These are phyloP conservation scores for Hassar affinis DNA, from an alignment of 2,113 vertebrate species.

Conservation along the genomic window DNA sequence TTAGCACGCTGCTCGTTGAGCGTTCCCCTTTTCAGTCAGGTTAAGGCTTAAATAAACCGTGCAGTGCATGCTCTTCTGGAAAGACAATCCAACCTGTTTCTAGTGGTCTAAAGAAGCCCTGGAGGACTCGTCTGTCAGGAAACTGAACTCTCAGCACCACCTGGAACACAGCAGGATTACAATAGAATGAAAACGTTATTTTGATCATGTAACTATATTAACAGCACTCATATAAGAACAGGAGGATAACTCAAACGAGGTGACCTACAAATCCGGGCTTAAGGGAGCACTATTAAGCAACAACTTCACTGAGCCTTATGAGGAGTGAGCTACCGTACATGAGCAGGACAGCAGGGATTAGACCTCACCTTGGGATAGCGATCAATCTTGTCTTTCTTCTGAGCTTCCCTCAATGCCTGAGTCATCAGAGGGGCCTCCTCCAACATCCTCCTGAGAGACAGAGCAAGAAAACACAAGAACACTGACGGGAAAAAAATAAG, in stretches of 20 bases:
- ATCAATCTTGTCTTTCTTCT: conserved; percentile 84
- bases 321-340: not conserved
- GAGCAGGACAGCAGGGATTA: not conserved
- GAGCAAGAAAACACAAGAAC: not conserved
- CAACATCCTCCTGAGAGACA: conserved; percentile 74
- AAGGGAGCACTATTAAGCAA: not conserved
- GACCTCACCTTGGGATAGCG: conserved; percentile 85
- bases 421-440: conserved; percentile 91
- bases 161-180: conserved; percentile 62
- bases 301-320: not conserved
- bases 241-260: not conserved
- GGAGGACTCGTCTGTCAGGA: conserved; percentile 87
- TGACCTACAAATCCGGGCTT: not conserved
- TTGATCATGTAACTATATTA: no score
- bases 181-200: not conserved
- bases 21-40: not conserved
- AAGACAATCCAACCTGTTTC: conserved; percentile 81
- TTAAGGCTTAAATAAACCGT: not conserved
- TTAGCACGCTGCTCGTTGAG: not conserved
- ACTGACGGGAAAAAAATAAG: not conserved
- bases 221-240: not conserved
- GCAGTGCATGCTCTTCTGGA: not conserved
- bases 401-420: conserved; percentile 78
- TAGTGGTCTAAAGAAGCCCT: conserved; percentile 86
- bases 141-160: conserved; percentile 89